Base-by-base conservation (phyloP, 2,113 vertebrate species). In the Apodemus speciosus region DNA sequence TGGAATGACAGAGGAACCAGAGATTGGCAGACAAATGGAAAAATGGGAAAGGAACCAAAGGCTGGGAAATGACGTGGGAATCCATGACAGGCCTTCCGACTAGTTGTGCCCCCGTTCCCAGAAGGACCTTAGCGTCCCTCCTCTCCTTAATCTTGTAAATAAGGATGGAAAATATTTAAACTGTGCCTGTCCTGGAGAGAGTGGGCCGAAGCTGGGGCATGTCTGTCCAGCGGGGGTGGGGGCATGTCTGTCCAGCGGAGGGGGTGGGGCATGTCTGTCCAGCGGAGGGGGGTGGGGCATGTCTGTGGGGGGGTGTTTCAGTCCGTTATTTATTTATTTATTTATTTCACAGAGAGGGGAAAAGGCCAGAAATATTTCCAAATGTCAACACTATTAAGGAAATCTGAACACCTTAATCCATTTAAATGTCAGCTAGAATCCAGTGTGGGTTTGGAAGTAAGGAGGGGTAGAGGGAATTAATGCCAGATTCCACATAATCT, bases 341-440 rank as follows among this genome's bases (percentile, higher is more conserved):
- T 62, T 96, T 96, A 95, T 96, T 97, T 96, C 0, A 64, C 91
- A 88, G 81, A 93, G 89, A 35, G 66, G 15, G 3, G 23, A 66
- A 81, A 90, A 88, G 88, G 85, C 51, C 95, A 92, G 93, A 96
- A 97, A 95, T 97, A 97, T 94, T 96, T 96, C 94, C 96, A 97
- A 97, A 94, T 96, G 96, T 96, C 97, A 97, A 96, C 96, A 96
- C 94, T 92, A 94, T 96, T 95, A 96, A 96, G 93, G 91, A 96
- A 97, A 95, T 94, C 92, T 90, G 95, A 97, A 96, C 96, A 96
- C 97, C 96, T 97, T 97, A 96, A 97, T 97, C 95, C 96, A 96
- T 96, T 97, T 95, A 97, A 97, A 96, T 97, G 96, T 95, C 95
- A 97, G 91, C 95, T 79, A 88, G 92, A 96, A 86, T 85, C 95